Conservation (phyloP, 2,797 vertebrate species). For the Simalia tracyae region DNA sequence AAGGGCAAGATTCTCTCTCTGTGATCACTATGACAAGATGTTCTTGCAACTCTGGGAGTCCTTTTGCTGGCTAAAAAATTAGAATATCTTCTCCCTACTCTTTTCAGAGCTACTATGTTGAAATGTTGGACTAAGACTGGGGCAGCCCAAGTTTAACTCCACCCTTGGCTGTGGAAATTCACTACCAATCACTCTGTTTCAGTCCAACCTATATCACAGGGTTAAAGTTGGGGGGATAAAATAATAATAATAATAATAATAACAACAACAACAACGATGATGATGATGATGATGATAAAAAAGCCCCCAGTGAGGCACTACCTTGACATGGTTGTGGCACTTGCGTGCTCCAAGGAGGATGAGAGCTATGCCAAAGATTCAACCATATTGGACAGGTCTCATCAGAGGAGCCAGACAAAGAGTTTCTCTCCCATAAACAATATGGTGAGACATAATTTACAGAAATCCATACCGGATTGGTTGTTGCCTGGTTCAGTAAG, state of each 20-base stretch:
- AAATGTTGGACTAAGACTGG: not conserved
- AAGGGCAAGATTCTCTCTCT: not conserved
- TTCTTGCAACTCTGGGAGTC: not conserved
- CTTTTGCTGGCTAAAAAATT: not conserved
- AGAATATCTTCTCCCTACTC: not conserved
- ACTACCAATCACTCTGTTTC: not conserved
- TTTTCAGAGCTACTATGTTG: not conserved
- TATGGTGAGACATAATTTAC: no score
- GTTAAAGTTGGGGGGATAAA: not conserved
- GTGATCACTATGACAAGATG: not conserved
- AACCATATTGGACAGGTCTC: no score
- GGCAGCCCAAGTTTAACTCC: not conserved
- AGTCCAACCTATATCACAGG: not conserved
- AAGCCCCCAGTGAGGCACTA: no score
- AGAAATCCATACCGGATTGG: no score
- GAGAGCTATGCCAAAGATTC: no score
- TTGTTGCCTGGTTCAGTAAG: no score
- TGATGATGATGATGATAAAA: no score
- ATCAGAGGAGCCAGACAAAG: no score
- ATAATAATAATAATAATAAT: not conserved
- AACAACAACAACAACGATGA: not conserved
- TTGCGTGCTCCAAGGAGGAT: no score
- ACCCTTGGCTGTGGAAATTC: not conserved
- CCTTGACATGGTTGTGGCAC: no score
- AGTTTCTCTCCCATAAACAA: no score